A percentile compares a stretch with the other conserved stretches of the same genome.
These are phyloP conservation scores for Saguinus imperator DNA, from an alignment of 2,113 vertebrate species.

Conservation along the genomic window DNA sequence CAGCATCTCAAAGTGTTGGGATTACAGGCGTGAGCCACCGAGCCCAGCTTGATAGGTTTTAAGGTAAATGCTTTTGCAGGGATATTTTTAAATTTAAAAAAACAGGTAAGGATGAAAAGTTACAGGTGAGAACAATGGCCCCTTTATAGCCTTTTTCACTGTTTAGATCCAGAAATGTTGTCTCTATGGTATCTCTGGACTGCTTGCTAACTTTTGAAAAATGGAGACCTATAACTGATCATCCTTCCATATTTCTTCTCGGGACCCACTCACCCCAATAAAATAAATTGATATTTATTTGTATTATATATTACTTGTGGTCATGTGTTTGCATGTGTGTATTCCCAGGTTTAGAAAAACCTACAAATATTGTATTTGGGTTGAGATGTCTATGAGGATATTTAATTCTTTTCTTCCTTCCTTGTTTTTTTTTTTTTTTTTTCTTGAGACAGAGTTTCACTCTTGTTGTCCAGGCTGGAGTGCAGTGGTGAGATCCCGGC, in stretches of 20 bases:
- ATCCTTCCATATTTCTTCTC: neutral
- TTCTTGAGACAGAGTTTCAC: neutral
- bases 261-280: neutral
- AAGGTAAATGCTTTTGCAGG: neutral
- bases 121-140: neutral
- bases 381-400: neutral
- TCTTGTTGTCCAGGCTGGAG: too few species aligned
- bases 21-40: too few species aligned
- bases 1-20: too few species aligned
- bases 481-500: too few species aligned
- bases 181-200: neutral
- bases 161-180: neutral
- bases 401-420: neutral
- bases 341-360: neutral
- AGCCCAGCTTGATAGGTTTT: neutral
- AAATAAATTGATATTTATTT: conserved; percentile 9
- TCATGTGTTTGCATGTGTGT: neutral
- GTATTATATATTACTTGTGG: neutral
- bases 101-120: neutral
- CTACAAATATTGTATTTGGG: neutral
- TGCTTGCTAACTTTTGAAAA: neutral
- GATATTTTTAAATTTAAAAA: neutral
- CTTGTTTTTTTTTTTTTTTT: neutral
- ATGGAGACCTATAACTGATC: neutral
- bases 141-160: neutral